Evolutionary conservation across 2,797 vertebrate genomes (phyloP), one percentile per base, ranked within the genome.

Genomic region (Sebastolobus alascanus): DNA sequence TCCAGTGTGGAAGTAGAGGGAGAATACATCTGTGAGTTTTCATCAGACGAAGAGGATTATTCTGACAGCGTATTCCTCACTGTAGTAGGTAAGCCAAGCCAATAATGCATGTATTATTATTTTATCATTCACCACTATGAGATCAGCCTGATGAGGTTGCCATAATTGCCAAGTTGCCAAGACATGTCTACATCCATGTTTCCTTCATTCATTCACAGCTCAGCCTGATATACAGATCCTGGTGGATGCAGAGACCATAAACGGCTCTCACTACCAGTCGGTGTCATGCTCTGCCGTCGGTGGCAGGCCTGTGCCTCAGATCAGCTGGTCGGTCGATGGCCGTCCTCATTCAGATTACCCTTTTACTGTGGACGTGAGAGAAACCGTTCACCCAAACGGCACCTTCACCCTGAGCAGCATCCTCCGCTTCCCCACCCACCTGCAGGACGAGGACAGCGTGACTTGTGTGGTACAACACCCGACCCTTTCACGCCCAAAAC

Each of bases 341-440:
- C 46, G 27, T 2, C 80, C 84, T 66, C 90, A 86, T 9, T 66
- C 69, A 25, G 66, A 52, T 4, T 18, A 60, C 43, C 63, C 59
- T 59, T 94, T 93, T 40, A 83, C 85, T 18, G 68, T 88, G 31
- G 38, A 38, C 7, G 55, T 37, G 27, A 87, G 4, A 2, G 71
- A 75, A 54, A 74, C 75, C 0, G 12, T 2, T 40, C 81, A 93
- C 79, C 61, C 72, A n/a, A 92, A 95, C 61, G 91, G 92, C 68
- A 95, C 93, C 60, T 74, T 35, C 74, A 93, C 89, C 50, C 72
- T 84, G 74, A 87, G 61, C 85, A 95, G 95, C 85, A 3, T 84
- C 58, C 94, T 96, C 12, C 90, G 43, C 40, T 95, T 96, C 80
- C 94, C 96, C 60, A 91, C 95, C 60, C 90, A 87, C 76, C 80